A percentile compares a stretch with the other conserved stretches of the same genome.
Evolutionary conservation across 2,888 invertebrate species (phyloP).

Genomic region (Acholoe squamosa): DNA sequence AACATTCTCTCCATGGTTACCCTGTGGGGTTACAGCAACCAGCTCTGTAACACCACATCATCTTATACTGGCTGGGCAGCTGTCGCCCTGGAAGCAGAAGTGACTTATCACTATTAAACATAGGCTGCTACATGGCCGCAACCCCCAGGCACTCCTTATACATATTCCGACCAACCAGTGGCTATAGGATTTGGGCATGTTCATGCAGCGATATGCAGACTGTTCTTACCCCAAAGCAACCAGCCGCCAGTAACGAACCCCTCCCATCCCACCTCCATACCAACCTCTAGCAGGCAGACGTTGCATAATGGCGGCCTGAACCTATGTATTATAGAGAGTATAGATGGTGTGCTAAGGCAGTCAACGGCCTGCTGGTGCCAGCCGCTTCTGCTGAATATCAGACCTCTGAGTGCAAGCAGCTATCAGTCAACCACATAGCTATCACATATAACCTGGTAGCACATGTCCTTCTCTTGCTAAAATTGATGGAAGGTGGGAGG

Average conservation of each 20-base stretch:
- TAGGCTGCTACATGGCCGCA: too few species aligned
- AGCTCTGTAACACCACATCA: too few species aligned
- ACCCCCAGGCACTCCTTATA: too few species aligned
- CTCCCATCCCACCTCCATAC: neutral
- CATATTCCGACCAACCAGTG: too few species aligned
- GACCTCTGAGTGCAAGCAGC: neutral
- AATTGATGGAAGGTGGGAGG: neutral
- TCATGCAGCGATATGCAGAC: neutral
- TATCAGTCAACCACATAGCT: neutral
- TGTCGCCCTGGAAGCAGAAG: too few species aligned
- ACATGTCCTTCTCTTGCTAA: neutral
- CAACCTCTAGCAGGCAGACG: neutral
- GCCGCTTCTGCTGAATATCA: slow-evolving; percentile 21
- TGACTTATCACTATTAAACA: too few species aligned
- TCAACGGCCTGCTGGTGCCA: neutral
- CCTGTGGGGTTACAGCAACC: too few species aligned
- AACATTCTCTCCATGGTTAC: too few species aligned
- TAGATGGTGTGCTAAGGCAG: neutral
- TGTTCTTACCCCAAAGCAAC: too few species aligned
- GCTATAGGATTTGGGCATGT: neutral
- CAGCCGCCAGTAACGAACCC: neutral
- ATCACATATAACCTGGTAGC: neutral
- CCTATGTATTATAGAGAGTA: neutral
- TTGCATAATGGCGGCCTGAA: slow-evolving; percentile 3
- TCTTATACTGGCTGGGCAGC: too few species aligned